Evolutionary conservation across 2,797 vertebrate genomes (phyloP).

Genomic region (Brotogeris chrysoptera): DNA sequence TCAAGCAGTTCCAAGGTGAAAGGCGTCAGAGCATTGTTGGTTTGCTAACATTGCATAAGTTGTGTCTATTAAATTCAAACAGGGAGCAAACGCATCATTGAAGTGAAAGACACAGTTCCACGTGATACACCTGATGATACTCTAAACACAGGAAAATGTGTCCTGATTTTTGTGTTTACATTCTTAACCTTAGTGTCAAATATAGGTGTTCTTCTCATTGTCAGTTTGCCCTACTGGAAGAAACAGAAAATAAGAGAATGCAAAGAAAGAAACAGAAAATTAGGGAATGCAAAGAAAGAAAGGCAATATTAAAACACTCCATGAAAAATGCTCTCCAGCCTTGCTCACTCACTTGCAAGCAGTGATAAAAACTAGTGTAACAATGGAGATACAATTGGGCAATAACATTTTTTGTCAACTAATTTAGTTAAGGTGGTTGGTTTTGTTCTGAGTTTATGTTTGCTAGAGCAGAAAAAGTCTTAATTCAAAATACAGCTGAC

Average conservation of each 20-base stretch:
- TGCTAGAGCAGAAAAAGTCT: not conserved
- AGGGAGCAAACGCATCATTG: not conserved
- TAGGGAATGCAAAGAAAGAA: not conserved
- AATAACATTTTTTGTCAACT: not conserved
- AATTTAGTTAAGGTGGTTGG: not conserved
- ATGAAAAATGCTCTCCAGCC: not conserved
- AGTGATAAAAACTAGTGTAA: not conserved
- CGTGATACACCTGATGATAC: not conserved
- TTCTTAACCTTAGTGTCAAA: not conserved
- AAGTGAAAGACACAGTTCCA: not conserved
- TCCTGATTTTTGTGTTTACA: not conserved
- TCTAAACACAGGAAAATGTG: not conserved
- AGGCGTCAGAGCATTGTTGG: not conserved
- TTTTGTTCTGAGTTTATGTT: not conserved
- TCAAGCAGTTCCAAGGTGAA: not conserved
- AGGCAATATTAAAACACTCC: not conserved
- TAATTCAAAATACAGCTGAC: not conserved
- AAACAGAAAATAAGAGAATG: not conserved
- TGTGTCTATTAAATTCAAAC: not conserved
- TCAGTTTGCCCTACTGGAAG: not conserved
- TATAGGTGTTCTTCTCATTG: not conserved
- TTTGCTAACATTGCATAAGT: not conserved
- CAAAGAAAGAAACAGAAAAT: not conserved
- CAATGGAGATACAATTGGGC: rapidly evolving
- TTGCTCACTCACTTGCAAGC: not conserved